Evolutionary conservation across 2,888 invertebrate genomes (phyloP).

Genomic region (Drosophila fulvimacula): DNA sequence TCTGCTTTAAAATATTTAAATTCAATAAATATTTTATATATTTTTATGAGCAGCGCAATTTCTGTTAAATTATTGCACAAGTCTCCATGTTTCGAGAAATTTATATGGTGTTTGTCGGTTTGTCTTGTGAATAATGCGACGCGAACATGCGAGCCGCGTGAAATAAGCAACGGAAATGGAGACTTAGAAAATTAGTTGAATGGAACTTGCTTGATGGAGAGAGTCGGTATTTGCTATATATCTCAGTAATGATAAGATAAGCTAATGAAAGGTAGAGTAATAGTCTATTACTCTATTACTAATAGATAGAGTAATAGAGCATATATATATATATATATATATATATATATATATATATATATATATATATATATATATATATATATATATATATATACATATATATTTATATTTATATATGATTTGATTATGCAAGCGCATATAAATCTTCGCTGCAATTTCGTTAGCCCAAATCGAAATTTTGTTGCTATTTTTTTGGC

Average conservation of each 20-base stretch:
- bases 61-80: slow-evolving; percentile 68
- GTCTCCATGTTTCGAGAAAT: slow-evolving; percentile 33
- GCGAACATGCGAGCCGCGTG: slow-evolving; percentile 49
- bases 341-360: too few species aligned
- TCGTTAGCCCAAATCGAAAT: slow-evolving; percentile 32
- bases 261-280: too few species aligned
- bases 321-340: too few species aligned
- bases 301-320: too few species aligned
- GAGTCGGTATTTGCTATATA: neutral
- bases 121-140: slow-evolving; percentile 57
- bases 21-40: slow-evolving; percentile 72
- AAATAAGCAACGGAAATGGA: slow-evolving; percentile 2
- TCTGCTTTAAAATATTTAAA: slow-evolving; percentile 59
- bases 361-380: too few species aligned
- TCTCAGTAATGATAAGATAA: neutral
- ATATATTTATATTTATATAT: slow-evolving; percentile 1
- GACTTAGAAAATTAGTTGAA: neutral
- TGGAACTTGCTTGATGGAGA: neutral
- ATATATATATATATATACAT: neutral
- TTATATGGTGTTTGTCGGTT: slow-evolving; percentile 53
- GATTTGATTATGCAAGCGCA: slow-evolving; percentile 46
- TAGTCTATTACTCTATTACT: too few species aligned
- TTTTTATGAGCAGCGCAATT: slow-evolving; percentile 66
- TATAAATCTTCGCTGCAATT: slow-evolving; percentile 61
- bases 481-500: neutral